Conservation (phyloP, 2,888 invertebrate species). For the Hypselothyrea guttata region DNA sequence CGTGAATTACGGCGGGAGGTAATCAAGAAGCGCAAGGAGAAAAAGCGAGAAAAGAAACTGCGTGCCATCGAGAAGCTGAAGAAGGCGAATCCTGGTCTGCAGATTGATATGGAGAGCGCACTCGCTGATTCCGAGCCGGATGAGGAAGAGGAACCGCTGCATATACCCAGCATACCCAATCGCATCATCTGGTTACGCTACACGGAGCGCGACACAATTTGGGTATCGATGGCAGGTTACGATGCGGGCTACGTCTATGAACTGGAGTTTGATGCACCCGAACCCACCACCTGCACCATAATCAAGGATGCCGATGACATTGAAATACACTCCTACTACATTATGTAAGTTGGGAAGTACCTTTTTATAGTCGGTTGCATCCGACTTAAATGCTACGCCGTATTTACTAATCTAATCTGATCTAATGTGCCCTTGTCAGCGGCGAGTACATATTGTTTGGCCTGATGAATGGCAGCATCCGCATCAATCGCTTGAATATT, state of each 20-base stretch:
- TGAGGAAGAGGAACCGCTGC: slow-evolving; percentile 84
- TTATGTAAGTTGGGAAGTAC: slow-evolving; percentile 83
- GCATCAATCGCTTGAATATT: slow-evolving; percentile 83
- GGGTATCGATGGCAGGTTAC: slow-evolving; percentile 86
- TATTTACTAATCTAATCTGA: not conserved
- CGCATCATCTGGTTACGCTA: slow-evolving; percentile 85
- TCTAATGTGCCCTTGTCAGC: slow-evolving; percentile 72
- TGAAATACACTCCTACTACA: slow-evolving; percentile 84
- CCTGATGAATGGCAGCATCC: slow-evolving; percentile 85
- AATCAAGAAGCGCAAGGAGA: slow-evolving; percentile 83
- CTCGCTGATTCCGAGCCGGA: slow-evolving; percentile 85
- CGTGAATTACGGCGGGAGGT: slow-evolving; percentile 85
- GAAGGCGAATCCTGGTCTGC: slow-evolving; percentile 84
- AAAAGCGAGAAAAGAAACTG: slow-evolving; percentile 83
- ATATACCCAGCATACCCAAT: slow-evolving; percentile 85
- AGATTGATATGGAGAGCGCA: slow-evolving; percentile 85
- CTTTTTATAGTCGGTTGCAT: too few species aligned
- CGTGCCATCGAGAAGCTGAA: slow-evolving; percentile 85
- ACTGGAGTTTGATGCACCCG: slow-evolving; percentile 82
- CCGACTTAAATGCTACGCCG: too few species aligned
- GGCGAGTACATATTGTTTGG: slow-evolving; percentile 85
- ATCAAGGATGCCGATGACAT: slow-evolving; percentile 84
- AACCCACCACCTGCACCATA: slow-evolving; percentile 82
- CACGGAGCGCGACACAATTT: slow-evolving; percentile 83
- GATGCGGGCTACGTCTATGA: slow-evolving; percentile 88